Evolutionary conservation across 2,797 vertebrate genomes (phyloP).

Genomic region (Forpus xanthops): DNA sequence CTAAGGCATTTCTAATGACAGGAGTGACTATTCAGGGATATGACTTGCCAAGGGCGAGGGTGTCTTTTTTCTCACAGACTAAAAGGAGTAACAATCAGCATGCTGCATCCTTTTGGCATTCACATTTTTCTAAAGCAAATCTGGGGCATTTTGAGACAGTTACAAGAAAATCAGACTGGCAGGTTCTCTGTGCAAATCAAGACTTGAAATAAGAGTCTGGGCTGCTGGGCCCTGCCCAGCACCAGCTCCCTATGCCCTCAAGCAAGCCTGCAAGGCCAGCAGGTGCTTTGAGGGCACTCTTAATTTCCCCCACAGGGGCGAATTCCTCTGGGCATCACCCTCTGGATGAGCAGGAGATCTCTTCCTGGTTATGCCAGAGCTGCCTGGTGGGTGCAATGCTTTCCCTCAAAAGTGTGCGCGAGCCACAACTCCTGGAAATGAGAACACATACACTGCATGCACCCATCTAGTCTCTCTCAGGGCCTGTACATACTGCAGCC

Average conservation of each 20-base stretch:
- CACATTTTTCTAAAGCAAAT: background rate
- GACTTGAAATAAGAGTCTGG: background rate
- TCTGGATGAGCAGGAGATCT: background rate
- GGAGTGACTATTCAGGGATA: background rate
- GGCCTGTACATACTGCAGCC: no score
- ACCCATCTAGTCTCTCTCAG: background rate
- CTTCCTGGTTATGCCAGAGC: background rate
- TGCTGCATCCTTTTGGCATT: background rate
- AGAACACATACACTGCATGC: fast-evolving
- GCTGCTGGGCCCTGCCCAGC: background rate
- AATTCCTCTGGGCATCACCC: background rate
- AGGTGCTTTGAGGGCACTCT: background rate
- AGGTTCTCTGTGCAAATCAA: background rate
- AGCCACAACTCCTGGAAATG: background rate
- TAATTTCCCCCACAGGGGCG: background rate
- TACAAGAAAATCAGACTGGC: background rate
- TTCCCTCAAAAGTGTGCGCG: background rate
- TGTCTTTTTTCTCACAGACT: background rate
- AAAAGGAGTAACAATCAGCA: background rate
- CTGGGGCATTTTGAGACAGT: background rate
- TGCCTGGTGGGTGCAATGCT: background rate
- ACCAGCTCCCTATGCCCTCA: background rate
- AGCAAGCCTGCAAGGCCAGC: background rate
- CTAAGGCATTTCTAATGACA: background rate
- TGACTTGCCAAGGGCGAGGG: background rate